phyloP scores from a whole-genome alignment of 2,888 invertebrate species.

The Dasypolia templi region DNA sequence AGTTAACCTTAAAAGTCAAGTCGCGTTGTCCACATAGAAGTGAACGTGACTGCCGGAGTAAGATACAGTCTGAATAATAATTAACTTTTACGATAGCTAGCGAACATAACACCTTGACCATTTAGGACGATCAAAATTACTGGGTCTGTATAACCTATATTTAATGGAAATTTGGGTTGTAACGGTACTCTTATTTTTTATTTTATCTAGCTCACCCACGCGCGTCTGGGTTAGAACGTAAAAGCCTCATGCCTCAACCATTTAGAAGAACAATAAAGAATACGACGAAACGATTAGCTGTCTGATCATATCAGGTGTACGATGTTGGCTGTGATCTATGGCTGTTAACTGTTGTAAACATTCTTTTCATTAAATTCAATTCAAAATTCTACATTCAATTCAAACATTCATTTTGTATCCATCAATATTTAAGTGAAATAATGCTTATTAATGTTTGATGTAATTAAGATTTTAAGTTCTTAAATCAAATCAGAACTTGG shows the following conservation, averaged over 20 bases:
- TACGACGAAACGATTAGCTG: slow-evolving; percentile 34
- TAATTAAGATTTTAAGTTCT: slow-evolving; percentile 47
- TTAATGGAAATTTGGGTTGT: slow-evolving; percentile 30
- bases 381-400: too few species aligned
- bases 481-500: slow-evolving; percentile 31
- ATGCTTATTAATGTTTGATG: slow-evolving; percentile 15
- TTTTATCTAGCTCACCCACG: slow-evolving; percentile 53
- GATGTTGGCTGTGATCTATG: slow-evolving; percentile 18
- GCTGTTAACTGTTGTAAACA: slow-evolving; percentile 28
- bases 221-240: slow-evolving; percentile 32
- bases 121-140: slow-evolving; percentile 61
- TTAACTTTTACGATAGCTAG: slow-evolving; percentile 75
- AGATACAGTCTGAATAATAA: slow-evolving; percentile 79
- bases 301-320: slow-evolving; percentile 44
- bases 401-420: slow-evolving; percentile 11
- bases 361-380: too few species aligned
- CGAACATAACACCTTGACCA: slow-evolving; percentile 67
- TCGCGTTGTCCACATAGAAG: slow-evolving; percentile 75
- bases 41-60: slow-evolving; percentile 80
- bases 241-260: slow-evolving; percentile 35
- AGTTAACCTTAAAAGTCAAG: slow-evolving; percentile 74
- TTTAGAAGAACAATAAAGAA: slow-evolving; percentile 45
- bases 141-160: slow-evolving; percentile 53
- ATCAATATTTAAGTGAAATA: slow-evolving; percentile 18
- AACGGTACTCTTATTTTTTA: slow-evolving; percentile 53